Percentiles rank a stretch among this genome's conserved stretches.
Evolutionary conservation across 1,140 invertebrate genomes (phyloP).

Genomic region (Scaptomyza graminum): DNA sequence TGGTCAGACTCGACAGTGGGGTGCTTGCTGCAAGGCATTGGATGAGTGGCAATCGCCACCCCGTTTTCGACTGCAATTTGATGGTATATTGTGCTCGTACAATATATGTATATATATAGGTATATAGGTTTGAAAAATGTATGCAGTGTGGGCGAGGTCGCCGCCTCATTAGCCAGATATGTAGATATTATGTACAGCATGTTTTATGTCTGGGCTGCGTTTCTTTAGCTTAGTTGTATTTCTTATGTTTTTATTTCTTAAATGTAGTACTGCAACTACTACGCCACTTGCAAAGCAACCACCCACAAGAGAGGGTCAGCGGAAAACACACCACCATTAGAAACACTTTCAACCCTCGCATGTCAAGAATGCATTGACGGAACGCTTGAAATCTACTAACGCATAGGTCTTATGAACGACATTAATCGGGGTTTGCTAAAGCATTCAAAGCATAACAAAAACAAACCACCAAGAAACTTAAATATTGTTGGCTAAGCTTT

Average conservation of each 20-base stretch:
- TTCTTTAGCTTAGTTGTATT: background rate
- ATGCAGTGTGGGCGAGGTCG: conserved; percentile 47
- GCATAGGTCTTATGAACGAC: background rate
- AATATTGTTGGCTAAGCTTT: background rate
- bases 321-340: conserved; percentile 42
- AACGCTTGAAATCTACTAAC: conserved; percentile 18
- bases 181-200: conserved; percentile 61
- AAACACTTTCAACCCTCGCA: conserved; percentile 51
- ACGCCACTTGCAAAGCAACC: conserved; percentile 22
- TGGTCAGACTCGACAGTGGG: conserved; percentile 24
- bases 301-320: conserved; percentile 37
- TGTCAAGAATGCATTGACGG: conserved; percentile 35
- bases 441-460: background rate
- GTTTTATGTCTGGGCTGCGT: conserved; percentile 13
- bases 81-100: conserved; percentile 14
- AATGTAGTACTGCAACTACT: background rate
- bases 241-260: background rate
- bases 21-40: background rate
- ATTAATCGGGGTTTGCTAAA: conserved; percentile 1
- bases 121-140: too few species aligned
- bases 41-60: conserved; percentile 19
- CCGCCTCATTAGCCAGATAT: conserved; percentile 67
- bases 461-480: background rate
- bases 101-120: too few species aligned
- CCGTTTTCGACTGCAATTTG: conserved; percentile 14